Conservation (phyloP, 2,113 vertebrate genomes). For the Gnathonemus longibarbis region DNA sequence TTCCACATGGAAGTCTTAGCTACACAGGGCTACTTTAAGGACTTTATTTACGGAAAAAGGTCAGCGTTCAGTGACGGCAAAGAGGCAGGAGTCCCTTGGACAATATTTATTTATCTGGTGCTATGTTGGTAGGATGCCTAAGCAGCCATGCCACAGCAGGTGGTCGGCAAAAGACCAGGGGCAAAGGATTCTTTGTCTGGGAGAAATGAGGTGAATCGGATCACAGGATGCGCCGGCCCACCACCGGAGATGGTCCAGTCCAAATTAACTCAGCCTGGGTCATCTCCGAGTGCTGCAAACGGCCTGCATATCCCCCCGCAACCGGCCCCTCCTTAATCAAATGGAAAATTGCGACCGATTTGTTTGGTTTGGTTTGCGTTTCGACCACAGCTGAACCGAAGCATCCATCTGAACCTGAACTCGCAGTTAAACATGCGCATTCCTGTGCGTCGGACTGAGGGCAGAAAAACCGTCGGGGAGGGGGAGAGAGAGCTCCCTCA, state of each 20-base stretch:
- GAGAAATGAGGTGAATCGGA: slow-evolving; percentile 12
- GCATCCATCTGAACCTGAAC: slow-evolving; percentile 17
- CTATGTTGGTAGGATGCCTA: neutral
- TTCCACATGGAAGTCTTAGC: neutral
- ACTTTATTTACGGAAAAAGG: neutral
- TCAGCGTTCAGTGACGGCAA: neutral
- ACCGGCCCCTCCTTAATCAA: slow-evolving; percentile 15
- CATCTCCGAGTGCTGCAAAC: neutral
- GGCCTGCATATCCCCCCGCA: neutral
- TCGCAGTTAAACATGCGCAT: slow-evolving; percentile 5
- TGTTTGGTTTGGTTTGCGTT: slow-evolving; percentile 24
- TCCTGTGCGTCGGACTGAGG: neutral
- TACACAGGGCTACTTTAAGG: neutral
- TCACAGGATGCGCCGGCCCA: neutral
- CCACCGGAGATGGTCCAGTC: neutral
- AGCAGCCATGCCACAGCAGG: neutral
- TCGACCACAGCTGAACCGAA: neutral
- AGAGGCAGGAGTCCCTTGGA: slow-evolving; percentile 4
- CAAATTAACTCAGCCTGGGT: neutral
- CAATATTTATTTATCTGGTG: slow-evolving; percentile 7
- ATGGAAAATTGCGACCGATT: slow-evolving; percentile 27
- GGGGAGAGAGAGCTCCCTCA: neutral
- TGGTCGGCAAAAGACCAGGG: neutral
- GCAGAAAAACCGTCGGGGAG: neutral
- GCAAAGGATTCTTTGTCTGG: slow-evolving; percentile 10